Conservation (phyloP, 2,113 vertebrate species). For the Xerus inauris region DNA sequence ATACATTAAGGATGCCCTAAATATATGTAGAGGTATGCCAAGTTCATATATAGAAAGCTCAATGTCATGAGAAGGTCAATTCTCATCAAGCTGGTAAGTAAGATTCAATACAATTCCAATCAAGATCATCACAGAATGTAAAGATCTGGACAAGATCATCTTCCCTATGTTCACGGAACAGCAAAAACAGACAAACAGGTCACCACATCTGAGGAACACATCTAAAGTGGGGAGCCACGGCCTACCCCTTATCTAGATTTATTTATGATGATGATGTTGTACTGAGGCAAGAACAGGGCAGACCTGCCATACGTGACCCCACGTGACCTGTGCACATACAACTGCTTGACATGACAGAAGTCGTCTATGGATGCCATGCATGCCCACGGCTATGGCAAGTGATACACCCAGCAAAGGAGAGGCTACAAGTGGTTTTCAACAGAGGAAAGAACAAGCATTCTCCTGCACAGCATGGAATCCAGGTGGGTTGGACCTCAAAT, state of each 20-base stretch:
- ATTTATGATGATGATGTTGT: rapidly evolving
- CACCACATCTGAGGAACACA: background rate
- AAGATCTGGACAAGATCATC: background rate
- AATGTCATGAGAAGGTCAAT: background rate
- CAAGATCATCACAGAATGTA: background rate
- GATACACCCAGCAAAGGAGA: rapidly evolving
- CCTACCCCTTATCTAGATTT: background rate
- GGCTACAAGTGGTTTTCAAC: background rate
- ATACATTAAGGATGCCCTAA: background rate
- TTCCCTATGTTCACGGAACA: background rate
- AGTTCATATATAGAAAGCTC: background rate
- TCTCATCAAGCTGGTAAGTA: background rate
- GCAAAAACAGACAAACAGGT: background rate
- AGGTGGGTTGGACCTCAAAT: background rate
- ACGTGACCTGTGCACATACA: background rate
- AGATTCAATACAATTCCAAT: background rate
- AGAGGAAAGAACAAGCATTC: background rate
- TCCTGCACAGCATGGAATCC: background rate
- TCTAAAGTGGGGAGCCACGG: rapidly evolving
- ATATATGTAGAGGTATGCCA: background rate
- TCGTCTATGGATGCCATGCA: background rate
- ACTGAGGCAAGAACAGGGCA: rapidly evolving
- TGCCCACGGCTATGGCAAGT: rapidly evolving
- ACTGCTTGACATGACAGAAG: background rate
- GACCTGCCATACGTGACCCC: rapidly evolving